Conservation (phyloP, 1,140 invertebrate species). For the Chironomus striatipennis region DNA sequence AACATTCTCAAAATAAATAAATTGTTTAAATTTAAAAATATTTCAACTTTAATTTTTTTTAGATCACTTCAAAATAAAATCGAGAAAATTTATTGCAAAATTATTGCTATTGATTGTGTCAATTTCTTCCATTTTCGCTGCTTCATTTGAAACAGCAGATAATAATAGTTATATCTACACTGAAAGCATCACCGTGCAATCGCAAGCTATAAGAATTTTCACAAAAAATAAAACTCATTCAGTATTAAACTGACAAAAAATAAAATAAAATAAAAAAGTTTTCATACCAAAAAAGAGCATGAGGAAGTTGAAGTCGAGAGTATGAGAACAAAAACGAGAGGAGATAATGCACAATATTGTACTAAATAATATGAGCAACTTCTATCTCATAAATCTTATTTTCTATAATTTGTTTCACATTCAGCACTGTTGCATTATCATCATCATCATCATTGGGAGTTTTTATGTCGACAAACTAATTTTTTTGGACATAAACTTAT, state of each 20-base stretch:
- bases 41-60: too few relatives aligned
- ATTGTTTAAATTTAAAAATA: too few relatives aligned
- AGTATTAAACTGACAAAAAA: too few relatives aligned
- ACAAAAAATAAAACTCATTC: neutral
- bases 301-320: too few relatives aligned
- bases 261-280: too few relatives aligned
- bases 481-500: neutral
- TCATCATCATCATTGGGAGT: neutral
- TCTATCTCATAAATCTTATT: neutral
- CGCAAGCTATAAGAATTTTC: neutral
- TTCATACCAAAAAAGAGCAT: too few relatives aligned
- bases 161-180: neutral
- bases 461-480: constrained; percentile 13
- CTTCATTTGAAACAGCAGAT: neutral
- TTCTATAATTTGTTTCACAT: neutral
- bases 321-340: too few relatives aligned
- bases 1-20: too few relatives aligned
- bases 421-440: neutral
- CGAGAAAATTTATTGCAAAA: too few relatives aligned
- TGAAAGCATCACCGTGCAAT: neutral
- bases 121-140: too few relatives aligned
- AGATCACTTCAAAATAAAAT: too few relatives aligned
- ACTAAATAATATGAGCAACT: neutral
- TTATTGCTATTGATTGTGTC: too few relatives aligned
- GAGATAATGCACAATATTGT: neutral